Evolutionary conservation across 2,113 vertebrate genomes (phyloP), one percentile per base, ranked within the genome.

Genomic region (Solea senegalensis): DNA sequence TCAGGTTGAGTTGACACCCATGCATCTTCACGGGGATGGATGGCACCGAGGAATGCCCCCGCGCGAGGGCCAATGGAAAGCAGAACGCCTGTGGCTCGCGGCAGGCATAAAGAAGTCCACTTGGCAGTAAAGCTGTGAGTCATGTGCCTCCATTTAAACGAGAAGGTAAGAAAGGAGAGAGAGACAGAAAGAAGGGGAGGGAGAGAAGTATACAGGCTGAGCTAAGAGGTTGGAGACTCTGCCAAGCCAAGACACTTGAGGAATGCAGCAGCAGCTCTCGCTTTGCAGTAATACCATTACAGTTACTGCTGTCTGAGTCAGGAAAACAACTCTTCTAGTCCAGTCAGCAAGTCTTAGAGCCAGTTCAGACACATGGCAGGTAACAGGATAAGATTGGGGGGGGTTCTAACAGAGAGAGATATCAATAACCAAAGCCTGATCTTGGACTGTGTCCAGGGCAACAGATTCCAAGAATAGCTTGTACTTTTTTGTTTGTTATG

Each of bases 81-180:
- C 80, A 82, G 79, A 86, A 55, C n/a, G 45, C 54, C 53, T 55
- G 74, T 82, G 76, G 88, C 83, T 86, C 77, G 55, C 27, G 9
- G 76, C 78, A 65, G 74, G 76, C 83, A 41, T 58, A 39, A 45
- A 85, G 75, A 84, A 73, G 69, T 71, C 76, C 52, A 52, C 72
- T 86, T 89, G 88, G 88, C 88, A 86, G 83, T 40, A 2, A 80
- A 59, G 49, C 68, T 4, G 14, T 13, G 80, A 89, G 82, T 92
- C 89, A 90, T 86, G 86, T 85, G 88, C 84, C 85, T 89, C 79
- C 79, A 66, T 88, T 90, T 89, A 87, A 89, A 89, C 72, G 84
- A 86, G 83, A 72, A 61, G 60, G 81, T 62, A 77, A 88, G 54
- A 81, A 80, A 13, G 45, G 4, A 48, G 45, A 13, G 45, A 45